Conservation (phyloP, 2,888 invertebrate genomes). For the Drosophila paracracens region DNA sequence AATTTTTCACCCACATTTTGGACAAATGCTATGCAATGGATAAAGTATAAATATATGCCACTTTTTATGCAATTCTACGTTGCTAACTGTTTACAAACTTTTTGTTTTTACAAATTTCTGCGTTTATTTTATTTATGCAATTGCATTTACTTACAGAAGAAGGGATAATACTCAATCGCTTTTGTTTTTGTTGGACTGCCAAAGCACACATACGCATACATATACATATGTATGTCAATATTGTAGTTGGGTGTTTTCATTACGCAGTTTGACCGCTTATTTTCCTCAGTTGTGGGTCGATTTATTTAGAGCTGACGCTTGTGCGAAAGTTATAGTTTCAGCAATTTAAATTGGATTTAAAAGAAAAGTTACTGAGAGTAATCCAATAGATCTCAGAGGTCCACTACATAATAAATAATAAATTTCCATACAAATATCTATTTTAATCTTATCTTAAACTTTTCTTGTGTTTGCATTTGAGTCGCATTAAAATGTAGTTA, state of each 20-base stretch:
- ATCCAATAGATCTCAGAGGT: not conserved
- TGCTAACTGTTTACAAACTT: not conserved
- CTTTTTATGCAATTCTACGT: not conserved
- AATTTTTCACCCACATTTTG: not conserved
- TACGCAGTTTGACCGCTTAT: not conserved
- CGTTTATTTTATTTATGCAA: not conserved
- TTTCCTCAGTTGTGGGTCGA: not conserved
- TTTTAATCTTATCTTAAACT: not conserved
- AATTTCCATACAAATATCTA: not conserved
- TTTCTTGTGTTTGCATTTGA: not conserved
- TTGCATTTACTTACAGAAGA: not conserved
- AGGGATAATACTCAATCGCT: not conserved
- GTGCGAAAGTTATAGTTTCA: not conserved
- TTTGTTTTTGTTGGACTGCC: not conserved
- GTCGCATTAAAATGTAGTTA: conserved; percentile 39
- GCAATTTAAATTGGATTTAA: not conserved
- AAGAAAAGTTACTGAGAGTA: not conserved
- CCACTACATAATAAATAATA: not conserved
- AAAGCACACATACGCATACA: not conserved
- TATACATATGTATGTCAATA: not conserved
- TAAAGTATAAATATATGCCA: not conserved
- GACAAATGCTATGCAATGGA: not conserved
- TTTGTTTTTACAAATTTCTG: not conserved
- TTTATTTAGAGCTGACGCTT: not conserved
- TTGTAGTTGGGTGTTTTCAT: not conserved